phyloP scores from a whole-genome alignment of 2,888 invertebrate species.

The Caprella mutica region DNA sequence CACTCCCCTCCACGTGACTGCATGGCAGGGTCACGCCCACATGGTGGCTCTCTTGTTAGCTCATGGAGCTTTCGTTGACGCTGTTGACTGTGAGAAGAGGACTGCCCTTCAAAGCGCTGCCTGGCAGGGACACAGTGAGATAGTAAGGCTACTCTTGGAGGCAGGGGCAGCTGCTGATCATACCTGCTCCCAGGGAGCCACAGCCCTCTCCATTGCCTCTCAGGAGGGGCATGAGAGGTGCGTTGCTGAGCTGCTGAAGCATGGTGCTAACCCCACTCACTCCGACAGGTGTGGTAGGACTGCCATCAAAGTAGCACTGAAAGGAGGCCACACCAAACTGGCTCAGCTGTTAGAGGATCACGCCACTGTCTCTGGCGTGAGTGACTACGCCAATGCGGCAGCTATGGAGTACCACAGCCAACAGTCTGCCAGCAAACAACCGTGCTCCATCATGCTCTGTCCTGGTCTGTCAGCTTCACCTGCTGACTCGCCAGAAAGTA shows the following conservation, averaged over 20 bases:
- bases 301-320: slow-evolving; percentile 42
- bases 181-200: slow-evolving; percentile 75
- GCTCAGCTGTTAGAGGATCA: slow-evolving; percentile 40
- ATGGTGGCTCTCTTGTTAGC: slow-evolving; percentile 76
- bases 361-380: neutral
- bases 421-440: slow-evolving; percentile 35
- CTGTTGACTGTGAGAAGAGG: slow-evolving; percentile 71
- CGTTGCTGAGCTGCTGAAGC: slow-evolving; percentile 52
- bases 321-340: slow-evolving; percentile 42
- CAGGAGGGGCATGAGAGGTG: slow-evolving; percentile 92
- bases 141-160: slow-evolving; percentile 65
- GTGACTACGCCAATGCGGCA: slow-evolving; percentile 26
- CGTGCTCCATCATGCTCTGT: slow-evolving; percentile 37
- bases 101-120: slow-evolving; percentile 89
- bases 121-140: slow-evolving; percentile 84
- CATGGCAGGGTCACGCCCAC: slow-evolving; percentile 88
- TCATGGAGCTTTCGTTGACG: slow-evolving; percentile 77
- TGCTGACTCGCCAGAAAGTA: slow-evolving; percentile 40
- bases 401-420: slow-evolving; percentile 36
- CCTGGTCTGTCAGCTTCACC: slow-evolving; percentile 34
- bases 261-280: slow-evolving; percentile 42
- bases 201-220: slow-evolving; percentile 83
- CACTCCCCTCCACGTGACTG: slow-evolving; percentile 76
- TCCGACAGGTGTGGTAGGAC: slow-evolving; percentile 42
- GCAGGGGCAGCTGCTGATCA: slow-evolving; percentile 75